phyloP scores from a whole-genome alignment of 2,888 invertebrate species.

The Cantharis rufa region DNA sequence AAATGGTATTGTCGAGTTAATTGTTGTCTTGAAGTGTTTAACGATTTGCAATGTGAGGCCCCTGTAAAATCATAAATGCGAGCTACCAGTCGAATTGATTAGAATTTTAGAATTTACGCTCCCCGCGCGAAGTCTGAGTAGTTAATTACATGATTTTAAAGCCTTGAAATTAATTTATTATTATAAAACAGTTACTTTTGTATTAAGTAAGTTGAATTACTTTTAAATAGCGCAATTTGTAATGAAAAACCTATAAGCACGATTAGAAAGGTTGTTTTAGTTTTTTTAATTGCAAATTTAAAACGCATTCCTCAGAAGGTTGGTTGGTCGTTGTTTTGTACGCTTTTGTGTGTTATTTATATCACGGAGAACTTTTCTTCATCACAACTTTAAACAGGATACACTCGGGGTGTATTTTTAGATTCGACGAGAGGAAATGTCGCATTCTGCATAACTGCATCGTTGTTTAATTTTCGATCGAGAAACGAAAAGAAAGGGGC shows the following conservation, averaged over 20 bases:
- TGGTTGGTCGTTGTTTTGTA: slow-evolving; percentile 20
- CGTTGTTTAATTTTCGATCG: background rate
- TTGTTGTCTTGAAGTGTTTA: background rate
- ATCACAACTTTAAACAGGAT: slow-evolving; percentile 11
- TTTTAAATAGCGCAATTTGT: background rate
- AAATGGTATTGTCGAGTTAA: background rate
- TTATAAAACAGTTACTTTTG: background rate
- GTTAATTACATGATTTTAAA: background rate
- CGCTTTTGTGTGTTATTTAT: background rate
- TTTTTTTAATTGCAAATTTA: slow-evolving; percentile 14
- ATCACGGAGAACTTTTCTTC: background rate
- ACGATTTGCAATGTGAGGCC: background rate
- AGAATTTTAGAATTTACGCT: background rate
- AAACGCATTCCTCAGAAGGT: slow-evolving; percentile 31
- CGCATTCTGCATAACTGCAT: slow-evolving; percentile 1
- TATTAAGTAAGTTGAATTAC: background rate
- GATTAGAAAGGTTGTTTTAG: background rate
- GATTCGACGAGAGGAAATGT: slow-evolving; percentile 9
- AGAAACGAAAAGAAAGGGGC: background rate
- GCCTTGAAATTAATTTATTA: background rate
- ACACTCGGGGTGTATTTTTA: slow-evolving; percentile 10
- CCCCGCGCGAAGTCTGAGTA: background rate
- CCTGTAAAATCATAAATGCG: background rate
- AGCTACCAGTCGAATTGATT: background rate
- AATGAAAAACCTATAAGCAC: background rate